A percentile compares a stretch with the other conserved stretches of the same genome.
These are phyloP conservation scores for Microctenopoma stevenorrisi DNA, from an alignment of 2,797 vertebrate species.

Conservation along the genomic window DNA sequence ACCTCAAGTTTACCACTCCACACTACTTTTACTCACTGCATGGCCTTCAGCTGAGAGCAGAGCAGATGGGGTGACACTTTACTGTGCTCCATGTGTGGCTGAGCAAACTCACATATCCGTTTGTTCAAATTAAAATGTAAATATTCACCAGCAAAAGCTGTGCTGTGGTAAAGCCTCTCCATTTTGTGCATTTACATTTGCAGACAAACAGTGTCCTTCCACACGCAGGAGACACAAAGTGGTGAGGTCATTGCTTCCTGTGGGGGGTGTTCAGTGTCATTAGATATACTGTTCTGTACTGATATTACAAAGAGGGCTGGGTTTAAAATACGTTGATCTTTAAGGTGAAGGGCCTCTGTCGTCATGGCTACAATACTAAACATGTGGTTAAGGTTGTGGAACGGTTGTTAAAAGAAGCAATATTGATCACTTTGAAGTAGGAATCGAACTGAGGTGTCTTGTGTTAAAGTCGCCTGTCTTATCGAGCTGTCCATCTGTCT, in stretches of 20 bases:
- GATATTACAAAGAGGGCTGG: no score
- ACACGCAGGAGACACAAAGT: constrained; percentile 4
- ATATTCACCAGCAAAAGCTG: constrained; percentile 34
- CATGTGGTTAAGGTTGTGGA: no score
- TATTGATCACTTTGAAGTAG: background rate
- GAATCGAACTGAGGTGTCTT: background rate
- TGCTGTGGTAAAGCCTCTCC: background rate
- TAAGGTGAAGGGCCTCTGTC: background rate
- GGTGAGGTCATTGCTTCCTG: background rate
- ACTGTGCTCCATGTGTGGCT: constrained; percentile 22
- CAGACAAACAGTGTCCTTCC: constrained; percentile 29
- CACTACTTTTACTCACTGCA: constrained; percentile 1
- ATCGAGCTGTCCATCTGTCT: background rate
- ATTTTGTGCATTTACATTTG: constrained; percentile 1
- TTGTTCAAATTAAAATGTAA: constrained; percentile 46
- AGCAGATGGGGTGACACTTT: constrained; percentile 46
- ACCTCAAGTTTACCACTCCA: background rate
- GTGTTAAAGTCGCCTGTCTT: background rate
- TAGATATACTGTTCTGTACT: background rate
- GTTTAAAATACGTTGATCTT: no score
- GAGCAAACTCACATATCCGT: constrained; percentile 21
- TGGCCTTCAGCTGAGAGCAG: constrained; percentile 17
- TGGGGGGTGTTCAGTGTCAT: background rate
- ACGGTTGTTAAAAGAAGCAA: background rate
- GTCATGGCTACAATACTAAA: background rate